Base-by-base conservation (phyloP, 2,797 vertebrate genomes). In the Macropodus opercularis region DNA sequence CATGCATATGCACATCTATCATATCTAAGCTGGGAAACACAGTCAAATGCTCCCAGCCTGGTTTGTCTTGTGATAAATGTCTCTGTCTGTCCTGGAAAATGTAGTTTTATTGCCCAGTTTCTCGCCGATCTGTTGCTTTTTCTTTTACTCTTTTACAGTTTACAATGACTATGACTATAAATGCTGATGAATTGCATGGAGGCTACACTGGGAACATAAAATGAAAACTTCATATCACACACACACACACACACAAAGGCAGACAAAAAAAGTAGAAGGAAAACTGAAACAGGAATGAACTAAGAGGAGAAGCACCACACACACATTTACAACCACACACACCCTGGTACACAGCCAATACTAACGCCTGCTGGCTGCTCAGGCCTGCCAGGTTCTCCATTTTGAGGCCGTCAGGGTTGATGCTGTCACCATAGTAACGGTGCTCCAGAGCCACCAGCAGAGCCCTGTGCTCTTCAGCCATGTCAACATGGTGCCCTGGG, bases 321-420 rank as follows among this genome's bases (percentile, higher is more conserved):
- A 34, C 42, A 41, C 38, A 5, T n/a, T 42, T 41, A 32, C 29
- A 31, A 15, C 54, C 3, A 35, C 26, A 75, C 39, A 64, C 29
- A 70, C 21, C 65, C 22, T 32, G 34, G 34, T 2, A 18, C 2
- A 34, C 12, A 57, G 26, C 13, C 11, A 21, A 71, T 49, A 92
- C 94, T 92, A 54, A 96, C 95, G 93, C 94, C 24, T 95, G 93
- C 69, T 94, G 93, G 69, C 95, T 96, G 80, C 92, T 94, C 46
- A 96, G 73, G 84, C 90, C 86, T 13, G 49, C 77, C 66, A 96
- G 88, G 40, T 86, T 90, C 31, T 79, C 71, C 0, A 75, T 71
- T 19, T 87, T 72, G 23, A 95, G 86, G 14, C 92, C 91, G 0
- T 90, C 91, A 0, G 85, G 70, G 63, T 91, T 93, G 59, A 94